These are phyloP conservation scores for Cheilosia grossa DNA, from an alignment of 2,888 invertebrate species.

Conservation along the genomic window DNA sequence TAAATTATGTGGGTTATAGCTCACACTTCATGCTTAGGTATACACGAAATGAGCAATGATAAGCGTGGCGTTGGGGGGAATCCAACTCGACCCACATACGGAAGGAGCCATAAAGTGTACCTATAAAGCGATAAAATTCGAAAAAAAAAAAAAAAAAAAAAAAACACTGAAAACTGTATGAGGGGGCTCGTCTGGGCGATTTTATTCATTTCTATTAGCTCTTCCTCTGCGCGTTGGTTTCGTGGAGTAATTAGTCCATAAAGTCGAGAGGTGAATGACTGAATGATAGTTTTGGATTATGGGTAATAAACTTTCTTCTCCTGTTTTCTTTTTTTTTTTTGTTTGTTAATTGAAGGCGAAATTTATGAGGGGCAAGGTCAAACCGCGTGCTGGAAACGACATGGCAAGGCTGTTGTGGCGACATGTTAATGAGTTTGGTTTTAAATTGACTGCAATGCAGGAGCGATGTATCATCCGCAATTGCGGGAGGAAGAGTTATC, in stretches of 20 bases:
- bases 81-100: constrained; percentile 48
- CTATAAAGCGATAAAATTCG: constrained; percentile 46
- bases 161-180: background rate
- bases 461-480: background rate
- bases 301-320: constrained; percentile 25
- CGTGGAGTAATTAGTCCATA: constrained; percentile 56
- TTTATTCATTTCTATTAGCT: constrained; percentile 23
- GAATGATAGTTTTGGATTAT: constrained; percentile 53
- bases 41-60: constrained; percentile 43
- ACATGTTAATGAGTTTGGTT: background rate
- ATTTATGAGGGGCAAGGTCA: constrained; percentile 66
- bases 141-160: constrained; percentile 20
- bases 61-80: constrained; percentile 16
- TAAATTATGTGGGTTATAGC: constrained; percentile 65
- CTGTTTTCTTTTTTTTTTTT: no score
- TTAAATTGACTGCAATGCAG: background rate
- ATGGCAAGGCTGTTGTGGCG: background rate
- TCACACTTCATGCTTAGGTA: constrained; percentile 57
- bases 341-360: constrained; percentile 28
- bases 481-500: background rate
- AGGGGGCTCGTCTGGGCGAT: constrained; percentile 40
- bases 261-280: constrained; percentile 69
- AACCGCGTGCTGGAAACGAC: background rate
- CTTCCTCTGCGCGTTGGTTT: background rate
- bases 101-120: constrained; percentile 55